phyloP scores from a whole-genome alignment of 2,113 vertebrate species.

The Butastur rufipennis region DNA sequence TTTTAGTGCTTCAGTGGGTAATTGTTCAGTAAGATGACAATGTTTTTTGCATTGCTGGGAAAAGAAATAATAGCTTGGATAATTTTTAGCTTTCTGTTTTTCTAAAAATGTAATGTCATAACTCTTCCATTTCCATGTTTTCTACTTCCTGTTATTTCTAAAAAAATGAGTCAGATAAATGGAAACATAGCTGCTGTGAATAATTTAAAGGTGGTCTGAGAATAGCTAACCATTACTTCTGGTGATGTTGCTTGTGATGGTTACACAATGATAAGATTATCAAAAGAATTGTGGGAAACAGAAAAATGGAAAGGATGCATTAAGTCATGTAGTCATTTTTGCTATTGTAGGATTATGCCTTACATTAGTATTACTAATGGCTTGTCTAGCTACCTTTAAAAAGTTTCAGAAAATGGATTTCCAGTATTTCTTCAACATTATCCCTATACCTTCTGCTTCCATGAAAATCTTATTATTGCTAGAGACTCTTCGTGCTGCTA shows the following conservation, averaged over 20 bases:
- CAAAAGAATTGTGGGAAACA: slow-evolving; percentile 24
- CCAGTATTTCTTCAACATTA: slow-evolving; percentile 1
- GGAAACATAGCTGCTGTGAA: slow-evolving; percentile 46
- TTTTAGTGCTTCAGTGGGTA: background rate
- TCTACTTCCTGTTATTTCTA: slow-evolving; percentile 12
- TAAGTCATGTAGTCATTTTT: slow-evolving; percentile 18
- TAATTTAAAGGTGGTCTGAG: slow-evolving; percentile 61
- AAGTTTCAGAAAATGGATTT: slow-evolving; percentile 33
- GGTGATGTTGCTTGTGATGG: slow-evolving; percentile 29
- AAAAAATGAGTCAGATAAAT: slow-evolving; percentile 39
- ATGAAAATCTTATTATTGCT: background rate
- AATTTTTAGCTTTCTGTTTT: slow-evolving; percentile 36
- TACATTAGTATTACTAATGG: slow-evolving; percentile 44
- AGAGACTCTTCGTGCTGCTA: background rate
- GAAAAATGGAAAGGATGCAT: slow-evolving; percentile 44
- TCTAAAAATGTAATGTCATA: slow-evolving; percentile 37
- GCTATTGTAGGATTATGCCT: background rate
- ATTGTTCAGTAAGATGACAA: background rate
- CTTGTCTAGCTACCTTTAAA: slow-evolving; percentile 20
- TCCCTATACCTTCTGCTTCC: background rate
- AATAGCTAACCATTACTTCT: slow-evolving; percentile 53
- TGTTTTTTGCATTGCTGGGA: background rate
- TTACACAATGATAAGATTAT: slow-evolving; percentile 45
- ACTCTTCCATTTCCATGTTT: slow-evolving; percentile 36
- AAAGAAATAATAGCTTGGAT: background rate